phyloP scores from a whole-genome alignment of 2,797 vertebrate genomes.

The Macroramphosus scolopax region DNA sequence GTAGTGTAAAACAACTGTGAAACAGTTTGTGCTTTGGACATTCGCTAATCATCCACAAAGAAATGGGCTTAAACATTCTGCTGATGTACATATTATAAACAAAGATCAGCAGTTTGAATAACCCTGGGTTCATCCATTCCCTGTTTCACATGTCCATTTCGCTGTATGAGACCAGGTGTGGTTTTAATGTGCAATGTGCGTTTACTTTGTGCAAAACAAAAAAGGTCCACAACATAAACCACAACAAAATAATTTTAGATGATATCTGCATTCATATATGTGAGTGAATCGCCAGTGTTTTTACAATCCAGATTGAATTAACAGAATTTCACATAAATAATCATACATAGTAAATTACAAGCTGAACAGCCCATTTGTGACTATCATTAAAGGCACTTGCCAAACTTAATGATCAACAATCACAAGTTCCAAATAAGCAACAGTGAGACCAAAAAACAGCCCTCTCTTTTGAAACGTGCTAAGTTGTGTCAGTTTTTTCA shows the following conservation, averaged over 20 bases:
- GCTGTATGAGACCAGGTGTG: background rate
- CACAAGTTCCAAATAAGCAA: conserved; percentile 32
- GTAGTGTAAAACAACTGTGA: conserved; percentile 22
- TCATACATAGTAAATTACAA: conserved; percentile 23
- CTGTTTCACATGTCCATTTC: conserved; percentile 10
- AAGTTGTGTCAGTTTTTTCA: conserved; percentile 10
- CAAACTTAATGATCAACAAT: conserved; percentile 13
- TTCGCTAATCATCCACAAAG: conserved; percentile 11
- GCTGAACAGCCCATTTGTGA: conserved; percentile 16
- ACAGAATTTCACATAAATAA: conserved; percentile 22
- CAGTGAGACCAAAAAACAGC: background rate
- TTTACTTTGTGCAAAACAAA: conserved; percentile 51
- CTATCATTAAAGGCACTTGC: conserved; percentile 57
- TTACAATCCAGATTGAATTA: conserved; percentile 14
- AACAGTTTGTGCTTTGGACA: conserved; percentile 26
- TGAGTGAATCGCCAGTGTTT: conserved; percentile 1
- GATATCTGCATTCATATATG: background rate
- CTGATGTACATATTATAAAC: conserved; percentile 12
- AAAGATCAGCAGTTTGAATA: conserved; percentile 29
- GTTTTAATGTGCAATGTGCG: conserved; percentile 54
- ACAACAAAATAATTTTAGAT: no score
- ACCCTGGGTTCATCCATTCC: conserved; percentile 1
- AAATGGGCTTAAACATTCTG: conserved; percentile 15
- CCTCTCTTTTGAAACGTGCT: conserved; percentile 29
- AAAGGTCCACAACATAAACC: conserved; percentile 1